Evolutionary conservation across 2,888 invertebrate species (phyloP).

Genomic region (Dastarcus helophoroides): DNA sequence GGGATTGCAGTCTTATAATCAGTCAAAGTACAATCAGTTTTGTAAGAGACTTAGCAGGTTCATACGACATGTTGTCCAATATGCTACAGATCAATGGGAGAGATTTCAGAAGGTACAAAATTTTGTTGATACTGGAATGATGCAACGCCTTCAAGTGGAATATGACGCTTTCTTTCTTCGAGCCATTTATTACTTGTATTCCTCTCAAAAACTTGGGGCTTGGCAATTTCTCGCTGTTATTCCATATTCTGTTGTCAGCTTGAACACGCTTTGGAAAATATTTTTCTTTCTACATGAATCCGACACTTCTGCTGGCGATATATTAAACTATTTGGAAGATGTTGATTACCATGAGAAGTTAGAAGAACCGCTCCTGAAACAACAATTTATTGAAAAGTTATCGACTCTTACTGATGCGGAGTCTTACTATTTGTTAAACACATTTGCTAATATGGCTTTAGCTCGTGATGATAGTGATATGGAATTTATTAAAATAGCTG

Average conservation of each 20-base stretch:
- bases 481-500: constrained; percentile 53
- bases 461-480: constrained; percentile 48
- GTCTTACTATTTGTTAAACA: constrained; percentile 63
- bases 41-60: constrained; percentile 56
- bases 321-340: constrained; percentile 23
- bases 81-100: constrained; percentile 61
- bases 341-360: constrained; percentile 40
- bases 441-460: constrained; percentile 70
- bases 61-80: constrained; percentile 59
- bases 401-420: constrained; percentile 56
- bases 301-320: constrained; percentile 35
- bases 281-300: constrained; percentile 51
- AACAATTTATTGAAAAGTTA: constrained; percentile 53
- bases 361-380: constrained; percentile 38
- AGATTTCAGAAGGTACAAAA: constrained; percentile 36
- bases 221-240: constrained; percentile 74
- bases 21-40: constrained; percentile 55
- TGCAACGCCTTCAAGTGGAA: constrained; percentile 53
- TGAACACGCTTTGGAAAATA: constrained; percentile 51
- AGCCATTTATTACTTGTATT: constrained; percentile 57
- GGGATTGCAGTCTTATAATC: constrained; percentile 55
- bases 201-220: constrained; percentile 59
- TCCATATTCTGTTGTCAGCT: constrained; percentile 51
- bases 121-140: constrained; percentile 38
- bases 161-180: constrained; percentile 62